Base-by-base conservation (phyloP, 2,888 invertebrate species). In the Netelia virgata region DNA sequence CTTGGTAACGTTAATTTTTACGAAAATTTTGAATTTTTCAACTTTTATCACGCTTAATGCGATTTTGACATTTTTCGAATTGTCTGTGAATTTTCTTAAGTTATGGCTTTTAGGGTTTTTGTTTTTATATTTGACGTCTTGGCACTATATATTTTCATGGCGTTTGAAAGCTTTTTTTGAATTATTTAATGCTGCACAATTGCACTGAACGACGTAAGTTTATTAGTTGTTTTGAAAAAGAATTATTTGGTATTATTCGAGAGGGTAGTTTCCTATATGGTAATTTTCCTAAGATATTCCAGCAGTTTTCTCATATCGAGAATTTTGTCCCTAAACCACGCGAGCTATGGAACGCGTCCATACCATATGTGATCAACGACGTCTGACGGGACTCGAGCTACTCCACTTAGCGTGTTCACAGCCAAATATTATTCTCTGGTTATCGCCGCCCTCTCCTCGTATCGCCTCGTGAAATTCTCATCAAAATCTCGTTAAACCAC, bases 1-100 rank as follows among this genome's bases (percentile, higher is more conserved):
- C 96, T 97, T 86, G 97, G 97, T 93, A 47, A 47, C 2, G 14
- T 47, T 6, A 36, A 47, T 47, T 8, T 47, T 36, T 5, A 36
- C 6, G 36, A 36, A 36, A 36, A 36, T 5, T 1, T 43, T 43
- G 43, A 43, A 43, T 43, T 1, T 59, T 59, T 59, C 20, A 23
- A 59, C n/a, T 59, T 59, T 16, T 23, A 23, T n/a, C n/a, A n/a
- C n/a, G n/a, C n/a, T n/a, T n/a, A n/a, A n/a, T n/a, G n/a, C n/a
- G n/a, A n/a, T n/a, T n/a, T n/a, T n/a, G n/a, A n/a, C n/a, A n/a
- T n/a, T n/a, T n/a, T n/a, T n/a, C 28, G 61, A 28, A 9, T 61
- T 20, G 5, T 16, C 16, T 61, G 28, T 61, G 28, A 28, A 28
- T 61, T 47, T 47, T 14, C 14, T 47, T 47, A 14, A 14, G 10